These are phyloP conservation scores for Xanthorhoe spadicearia DNA, from an alignment of 2,888 invertebrate genomes.

Conservation along the genomic window DNA sequence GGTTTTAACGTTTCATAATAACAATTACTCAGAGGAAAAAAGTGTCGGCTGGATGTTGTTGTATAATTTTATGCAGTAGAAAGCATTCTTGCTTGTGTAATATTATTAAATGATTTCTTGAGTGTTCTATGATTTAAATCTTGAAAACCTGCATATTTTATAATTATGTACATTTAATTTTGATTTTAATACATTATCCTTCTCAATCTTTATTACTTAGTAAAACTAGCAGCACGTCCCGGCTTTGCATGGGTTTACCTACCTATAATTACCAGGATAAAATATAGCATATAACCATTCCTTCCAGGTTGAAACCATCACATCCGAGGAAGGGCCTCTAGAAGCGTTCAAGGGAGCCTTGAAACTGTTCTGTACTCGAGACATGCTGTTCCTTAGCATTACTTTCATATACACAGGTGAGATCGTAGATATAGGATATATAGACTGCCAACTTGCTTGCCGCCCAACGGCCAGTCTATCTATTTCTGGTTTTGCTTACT, in stretches of 20 bases:
- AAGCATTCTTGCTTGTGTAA: background rate
- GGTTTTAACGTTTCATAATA: background rate
- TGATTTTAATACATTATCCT: no score
- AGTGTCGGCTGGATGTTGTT: background rate
- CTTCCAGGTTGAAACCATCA: constrained; percentile 76
- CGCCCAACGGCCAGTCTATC: no score
- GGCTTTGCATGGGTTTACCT: no score
- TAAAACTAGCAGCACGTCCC: no score
- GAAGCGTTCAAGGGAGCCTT: constrained; percentile 91
- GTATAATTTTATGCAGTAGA: background rate
- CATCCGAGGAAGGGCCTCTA: constrained; percentile 84
- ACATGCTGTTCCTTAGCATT: constrained; percentile 93
- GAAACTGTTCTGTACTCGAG: constrained; percentile 89
- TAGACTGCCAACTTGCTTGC: no score
- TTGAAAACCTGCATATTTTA: background rate
- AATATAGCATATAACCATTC: background rate
- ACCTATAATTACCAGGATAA: no score
- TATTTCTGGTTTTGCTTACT: no score
- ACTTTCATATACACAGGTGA: constrained; percentile 96
- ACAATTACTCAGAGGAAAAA: background rate
- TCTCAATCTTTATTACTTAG: no score
- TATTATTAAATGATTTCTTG: background rate
- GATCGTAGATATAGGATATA: constrained; percentile 28
- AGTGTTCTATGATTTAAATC: background rate
- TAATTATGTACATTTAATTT: no score